phyloP scores from a whole-genome alignment of 2,888 invertebrate genomes.

The Altica lythri region DNA sequence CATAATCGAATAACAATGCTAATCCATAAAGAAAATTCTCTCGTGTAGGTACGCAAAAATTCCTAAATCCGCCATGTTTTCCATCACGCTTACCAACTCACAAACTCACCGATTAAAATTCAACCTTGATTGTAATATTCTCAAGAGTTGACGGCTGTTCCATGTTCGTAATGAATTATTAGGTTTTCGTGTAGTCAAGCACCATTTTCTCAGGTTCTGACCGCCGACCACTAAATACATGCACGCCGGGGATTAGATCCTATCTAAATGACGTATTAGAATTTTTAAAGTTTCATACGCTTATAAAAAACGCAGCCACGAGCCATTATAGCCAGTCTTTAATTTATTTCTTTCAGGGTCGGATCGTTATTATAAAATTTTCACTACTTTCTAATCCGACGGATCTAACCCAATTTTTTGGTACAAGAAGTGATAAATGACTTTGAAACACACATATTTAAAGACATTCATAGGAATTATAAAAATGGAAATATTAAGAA shows the following conservation, averaged over 20 bases:
- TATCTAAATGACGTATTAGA: conserved; percentile 58
- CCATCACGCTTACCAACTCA: conserved; percentile 9
- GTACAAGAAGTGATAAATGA: too few species aligned
- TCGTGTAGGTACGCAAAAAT: conserved; percentile 1
- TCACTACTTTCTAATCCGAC: too few species aligned
- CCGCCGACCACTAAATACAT: conserved; percentile 43
- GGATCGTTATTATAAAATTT: too few species aligned
- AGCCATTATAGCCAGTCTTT: conserved; percentile 48
- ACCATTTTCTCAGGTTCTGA: conserved; percentile 39
- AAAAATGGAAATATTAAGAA: too few species aligned
- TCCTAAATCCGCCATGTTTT: not conserved
- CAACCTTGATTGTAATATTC: conserved; percentile 39
- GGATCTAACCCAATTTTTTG: too few species aligned
- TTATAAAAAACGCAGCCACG: conserved; percentile 53
- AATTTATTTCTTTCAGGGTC: conserved; percentile 51
- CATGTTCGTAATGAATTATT: conserved; percentile 47
- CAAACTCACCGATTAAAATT: conserved; percentile 36
- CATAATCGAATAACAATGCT: too few species aligned
- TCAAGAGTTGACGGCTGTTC: conserved; percentile 38
- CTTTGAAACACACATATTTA: too few species aligned
- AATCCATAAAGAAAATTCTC: too few species aligned
- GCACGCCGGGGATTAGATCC: conserved; percentile 52
- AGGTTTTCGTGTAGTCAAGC: conserved; percentile 45
- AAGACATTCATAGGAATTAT: too few species aligned
- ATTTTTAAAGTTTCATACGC: conserved; percentile 55